phyloP scores from a whole-genome alignment of 2,797 vertebrate genomes.

The Chromobotia macracanthus region DNA sequence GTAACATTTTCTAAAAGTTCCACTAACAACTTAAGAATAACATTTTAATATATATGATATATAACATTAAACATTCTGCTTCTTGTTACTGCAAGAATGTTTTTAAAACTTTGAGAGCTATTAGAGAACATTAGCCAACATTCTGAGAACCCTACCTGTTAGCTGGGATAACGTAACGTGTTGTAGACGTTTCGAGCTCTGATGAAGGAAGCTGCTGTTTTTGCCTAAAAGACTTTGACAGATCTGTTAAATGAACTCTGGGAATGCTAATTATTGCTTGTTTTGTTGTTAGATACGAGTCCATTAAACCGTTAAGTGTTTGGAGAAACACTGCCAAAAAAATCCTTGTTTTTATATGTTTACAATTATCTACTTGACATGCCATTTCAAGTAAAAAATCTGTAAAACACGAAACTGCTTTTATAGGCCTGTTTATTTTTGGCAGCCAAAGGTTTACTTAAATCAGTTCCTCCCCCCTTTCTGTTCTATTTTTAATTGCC shows the following conservation, averaged over 20 bases:
- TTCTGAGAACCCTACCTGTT: no score
- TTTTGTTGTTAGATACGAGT: conserved; percentile 57
- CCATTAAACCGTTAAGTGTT: conserved; percentile 48
- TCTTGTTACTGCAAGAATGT: no score
- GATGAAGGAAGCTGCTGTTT: background rate
- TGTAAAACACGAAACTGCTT: conserved; percentile 2
- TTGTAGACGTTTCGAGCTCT: background rate
- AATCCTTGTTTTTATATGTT: conserved; percentile 55
- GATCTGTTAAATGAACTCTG: conserved; percentile 54
- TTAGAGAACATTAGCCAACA: no score
- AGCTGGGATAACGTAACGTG: background rate
- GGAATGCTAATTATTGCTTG: conserved; percentile 51
- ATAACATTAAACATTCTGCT: no score
- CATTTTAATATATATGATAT: no score
- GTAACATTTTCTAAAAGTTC: no score
- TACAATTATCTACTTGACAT: conserved; percentile 21
- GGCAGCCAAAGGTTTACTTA: background rate
- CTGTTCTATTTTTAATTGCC: conserved; percentile 17
- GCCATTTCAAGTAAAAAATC: conserved; percentile 7
- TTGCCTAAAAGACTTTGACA: conserved; percentile 46
- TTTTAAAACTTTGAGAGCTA: no score
- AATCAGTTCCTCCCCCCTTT: background rate
- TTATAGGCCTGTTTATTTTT: background rate
- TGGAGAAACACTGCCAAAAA: conserved; percentile 53
- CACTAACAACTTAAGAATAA: no score